Conservation (phyloP, 2,888 invertebrate genomes). For the Cyclophora punctaria region DNA sequence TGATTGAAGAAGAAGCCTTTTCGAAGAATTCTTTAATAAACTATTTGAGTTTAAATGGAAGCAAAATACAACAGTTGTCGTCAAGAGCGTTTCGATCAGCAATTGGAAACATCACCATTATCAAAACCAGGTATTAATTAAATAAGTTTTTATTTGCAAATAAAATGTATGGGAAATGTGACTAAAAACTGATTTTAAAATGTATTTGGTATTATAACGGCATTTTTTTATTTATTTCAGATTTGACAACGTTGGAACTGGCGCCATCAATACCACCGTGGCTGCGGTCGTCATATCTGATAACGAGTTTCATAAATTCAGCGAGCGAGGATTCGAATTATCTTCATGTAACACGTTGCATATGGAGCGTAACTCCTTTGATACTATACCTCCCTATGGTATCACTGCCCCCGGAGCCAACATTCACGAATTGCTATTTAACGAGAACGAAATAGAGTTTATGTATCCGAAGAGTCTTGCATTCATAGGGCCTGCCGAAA, state of each 20-base stretch:
- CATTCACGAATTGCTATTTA: slow-evolving; percentile 75
- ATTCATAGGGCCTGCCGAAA: slow-evolving; percentile 72
- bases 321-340: slow-evolving; percentile 76
- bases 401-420: slow-evolving; percentile 63
- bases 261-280: slow-evolving; percentile 79
- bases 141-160: too few relatives aligned
- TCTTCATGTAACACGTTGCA: slow-evolving; percentile 78
- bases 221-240: slow-evolving; percentile 56
- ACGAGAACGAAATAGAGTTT: slow-evolving; percentile 60
- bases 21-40: slow-evolving; percentile 76
- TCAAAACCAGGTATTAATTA: slow-evolving; percentile 72
- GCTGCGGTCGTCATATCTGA: slow-evolving; percentile 76
- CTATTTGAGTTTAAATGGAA: slow-evolving; percentile 75
- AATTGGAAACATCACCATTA: slow-evolving; percentile 78
- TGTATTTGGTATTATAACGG: background rate
- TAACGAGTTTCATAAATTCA: slow-evolving; percentile 77
- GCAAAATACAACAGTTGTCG: slow-evolving; percentile 72
- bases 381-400: slow-evolving; percentile 70
- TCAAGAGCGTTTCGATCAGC: slow-evolving; percentile 78
- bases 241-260: slow-evolving; percentile 75
- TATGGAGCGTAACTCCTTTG: slow-evolving; percentile 80
- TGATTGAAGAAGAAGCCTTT: slow-evolving; percentile 78
- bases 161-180: background rate
- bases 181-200: background rate
- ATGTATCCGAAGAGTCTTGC: slow-evolving; percentile 69